Evolutionary conservation across 2,797 vertebrate genomes (phyloP).

Genomic region (Ispidina picta): DNA sequence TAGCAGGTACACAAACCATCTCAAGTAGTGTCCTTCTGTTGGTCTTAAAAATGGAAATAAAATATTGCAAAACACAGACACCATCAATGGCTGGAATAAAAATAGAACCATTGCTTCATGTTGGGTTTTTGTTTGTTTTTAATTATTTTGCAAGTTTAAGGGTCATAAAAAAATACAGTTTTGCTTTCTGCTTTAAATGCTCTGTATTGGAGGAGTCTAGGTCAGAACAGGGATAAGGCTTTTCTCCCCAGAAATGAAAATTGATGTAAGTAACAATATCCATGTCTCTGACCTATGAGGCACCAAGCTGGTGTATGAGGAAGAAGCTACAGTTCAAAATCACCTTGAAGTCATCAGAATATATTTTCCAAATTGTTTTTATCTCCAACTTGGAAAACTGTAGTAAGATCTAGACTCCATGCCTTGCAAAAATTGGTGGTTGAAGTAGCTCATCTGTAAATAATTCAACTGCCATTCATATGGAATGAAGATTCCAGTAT

Average conservation of each 20-base stretch:
- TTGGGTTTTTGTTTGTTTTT: background rate
- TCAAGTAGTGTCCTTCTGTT: background rate
- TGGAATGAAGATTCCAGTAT: background rate
- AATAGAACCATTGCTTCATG: background rate
- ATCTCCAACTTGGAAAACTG: background rate
- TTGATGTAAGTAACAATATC: background rate
- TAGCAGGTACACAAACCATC: accelerated
- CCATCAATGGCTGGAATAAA: background rate
- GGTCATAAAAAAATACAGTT: background rate
- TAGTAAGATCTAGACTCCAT: background rate
- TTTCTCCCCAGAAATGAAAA: background rate
- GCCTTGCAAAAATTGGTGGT: background rate
- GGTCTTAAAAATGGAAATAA: background rate
- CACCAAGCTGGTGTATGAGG: background rate
- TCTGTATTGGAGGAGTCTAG: background rate
- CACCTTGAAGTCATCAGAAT: background rate
- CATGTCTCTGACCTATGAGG: background rate
- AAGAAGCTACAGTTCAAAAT: background rate
- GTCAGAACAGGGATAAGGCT: background rate
- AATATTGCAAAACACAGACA: background rate
- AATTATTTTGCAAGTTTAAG: background rate
- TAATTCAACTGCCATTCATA: background rate
- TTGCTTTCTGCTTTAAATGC: background rate
- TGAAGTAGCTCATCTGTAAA: background rate
- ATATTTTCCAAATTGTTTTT: background rate